Base-by-base conservation (phyloP, 2,888 invertebrate species). In the Synanthedon andrenaeformis region DNA sequence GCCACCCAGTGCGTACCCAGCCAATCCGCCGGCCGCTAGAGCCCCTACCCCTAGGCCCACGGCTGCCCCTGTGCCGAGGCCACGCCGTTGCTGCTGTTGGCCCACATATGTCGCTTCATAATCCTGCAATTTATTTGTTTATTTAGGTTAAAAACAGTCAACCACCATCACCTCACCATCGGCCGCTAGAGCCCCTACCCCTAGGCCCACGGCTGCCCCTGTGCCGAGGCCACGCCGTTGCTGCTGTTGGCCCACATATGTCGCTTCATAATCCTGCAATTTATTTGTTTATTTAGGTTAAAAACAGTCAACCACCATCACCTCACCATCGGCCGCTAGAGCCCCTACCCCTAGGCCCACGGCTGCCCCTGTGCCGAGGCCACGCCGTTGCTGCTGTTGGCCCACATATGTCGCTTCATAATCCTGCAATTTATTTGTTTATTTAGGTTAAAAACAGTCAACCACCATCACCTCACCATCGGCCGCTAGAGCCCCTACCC, bases 41-140 rank as follows among this genome's bases (percentile, higher is more conserved):
- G 89, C 90, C 23, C 90, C 90, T 4, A 89, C 90, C 0, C 90
- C 90, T 11, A 89, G 62, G 0, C 90, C 90, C 0, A 80, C 74
- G 0, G 84, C 85, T 0, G 77, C 80, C 0, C 84, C 84, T 53
- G 76, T 82, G 59, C 80, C 88, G 63, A 82, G 64, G 49, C 79
- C 85, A 0, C 70, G 62, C 0, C 84, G 65, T 58, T 70, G 70
- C 53, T 67, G 67, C 5, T 58, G 62, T 51, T 57, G 61, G 1
- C 53, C 55, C 49, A 58, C 68, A 61, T 73, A 75, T 28, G 63
- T 42, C 55, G 63, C 58, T n/a, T 70, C 69, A 41, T 76, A 78
- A 2, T 63, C 60, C 64, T 67, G 58, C 6, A 35, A 23, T 23
- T 19, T 19, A 19, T 19, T 19, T 19, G 3, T 19, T n/a, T n/a